phyloP scores from a whole-genome alignment of 23 tunicate species.

The Corella eumyota region DNA sequence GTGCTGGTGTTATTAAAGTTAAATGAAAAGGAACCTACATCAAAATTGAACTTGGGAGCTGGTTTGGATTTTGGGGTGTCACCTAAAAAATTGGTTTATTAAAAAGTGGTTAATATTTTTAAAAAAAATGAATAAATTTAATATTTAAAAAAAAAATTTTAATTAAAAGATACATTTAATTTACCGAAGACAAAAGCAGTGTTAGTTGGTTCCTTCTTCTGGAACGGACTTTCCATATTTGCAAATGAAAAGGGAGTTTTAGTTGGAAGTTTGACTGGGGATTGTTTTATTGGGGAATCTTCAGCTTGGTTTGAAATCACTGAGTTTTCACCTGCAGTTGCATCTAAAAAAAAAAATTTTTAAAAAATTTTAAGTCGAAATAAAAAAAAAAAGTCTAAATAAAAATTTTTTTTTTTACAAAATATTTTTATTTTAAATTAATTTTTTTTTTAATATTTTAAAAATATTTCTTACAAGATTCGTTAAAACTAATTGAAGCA shows the following conservation, averaged over 20 bases:
- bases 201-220: conserved; percentile 5
- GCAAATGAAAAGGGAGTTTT: conserved; percentile 61
- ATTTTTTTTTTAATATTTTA: no score
- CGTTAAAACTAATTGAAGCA: not conserved
- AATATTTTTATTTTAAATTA: no score
- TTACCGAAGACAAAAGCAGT: conserved; percentile 21
- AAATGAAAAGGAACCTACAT: conserved; percentile 19
- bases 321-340: no score
- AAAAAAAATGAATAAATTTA: no score
- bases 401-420: no score
- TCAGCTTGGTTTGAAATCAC: conserved; percentile 2
- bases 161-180: not conserved
- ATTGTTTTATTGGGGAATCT: conserved; percentile 5
- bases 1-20: conserved; percentile 52
- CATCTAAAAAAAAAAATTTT: no score
- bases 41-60: conserved; percentile 10
- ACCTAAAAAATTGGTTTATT: no score
- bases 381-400: no score
- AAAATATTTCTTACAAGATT: conserved; percentile 22
- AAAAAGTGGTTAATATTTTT: no score
- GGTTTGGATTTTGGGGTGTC: conserved; percentile 14
- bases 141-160: no score
- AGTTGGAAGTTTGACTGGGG: conserved; percentile 47
- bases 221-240: conserved; percentile 43
- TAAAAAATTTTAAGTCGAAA: no score